These are phyloP conservation scores for Peromyscus nudipes DNA, from an alignment of 2,797 vertebrate genomes.

Conservation along the genomic window DNA sequence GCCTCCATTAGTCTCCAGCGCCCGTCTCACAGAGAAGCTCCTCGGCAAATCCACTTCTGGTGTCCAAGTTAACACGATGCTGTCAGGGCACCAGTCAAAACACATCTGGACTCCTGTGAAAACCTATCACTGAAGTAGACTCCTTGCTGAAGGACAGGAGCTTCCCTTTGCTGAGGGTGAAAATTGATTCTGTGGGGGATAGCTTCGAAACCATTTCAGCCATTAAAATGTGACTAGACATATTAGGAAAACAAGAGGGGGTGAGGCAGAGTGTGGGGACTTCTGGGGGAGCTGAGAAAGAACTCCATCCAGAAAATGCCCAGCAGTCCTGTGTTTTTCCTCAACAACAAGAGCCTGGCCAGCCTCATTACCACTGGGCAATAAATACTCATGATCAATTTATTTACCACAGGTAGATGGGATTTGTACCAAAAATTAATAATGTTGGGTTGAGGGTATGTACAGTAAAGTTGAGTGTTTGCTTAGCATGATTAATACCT, in stretches of 20 bases:
- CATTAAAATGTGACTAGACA: conserved; percentile 87
- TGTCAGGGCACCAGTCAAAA: conserved; percentile 79
- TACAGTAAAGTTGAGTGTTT: not conserved
- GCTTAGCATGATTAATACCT: too few species aligned
- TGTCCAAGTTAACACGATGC: conserved; percentile 79
- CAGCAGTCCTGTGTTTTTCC: conserved; percentile 60
- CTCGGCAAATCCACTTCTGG: not conserved
- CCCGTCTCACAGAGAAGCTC: conserved; percentile 73
- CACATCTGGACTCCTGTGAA: conserved; percentile 84
- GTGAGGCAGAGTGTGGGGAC: conserved; percentile 72
- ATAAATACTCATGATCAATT: conserved; percentile 81
- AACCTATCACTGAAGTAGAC: conserved; percentile 84
- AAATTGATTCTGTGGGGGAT: conserved; percentile 87
- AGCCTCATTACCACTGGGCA: conserved; percentile 79
- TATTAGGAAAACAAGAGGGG: conserved; percentile 85
- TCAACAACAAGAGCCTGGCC: conserved; percentile 65
- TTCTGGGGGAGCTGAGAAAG: conserved; percentile 79
- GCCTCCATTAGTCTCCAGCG: conserved; percentile 70
- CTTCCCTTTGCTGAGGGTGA: conserved; percentile 85
- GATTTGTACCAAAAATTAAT: conserved; percentile 85
- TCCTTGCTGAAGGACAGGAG: conserved; percentile 82
- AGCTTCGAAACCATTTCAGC: conserved; percentile 87
- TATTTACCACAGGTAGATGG: conserved; percentile 76
- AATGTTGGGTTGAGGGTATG: not conserved
- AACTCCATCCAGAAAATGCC: conserved; percentile 76